Percentiles rank a stretch among this genome's conserved stretches.
These are phyloP conservation scores for Scomber scombrus DNA, from an alignment of 2,113 vertebrate genomes.

Conservation along the genomic window DNA sequence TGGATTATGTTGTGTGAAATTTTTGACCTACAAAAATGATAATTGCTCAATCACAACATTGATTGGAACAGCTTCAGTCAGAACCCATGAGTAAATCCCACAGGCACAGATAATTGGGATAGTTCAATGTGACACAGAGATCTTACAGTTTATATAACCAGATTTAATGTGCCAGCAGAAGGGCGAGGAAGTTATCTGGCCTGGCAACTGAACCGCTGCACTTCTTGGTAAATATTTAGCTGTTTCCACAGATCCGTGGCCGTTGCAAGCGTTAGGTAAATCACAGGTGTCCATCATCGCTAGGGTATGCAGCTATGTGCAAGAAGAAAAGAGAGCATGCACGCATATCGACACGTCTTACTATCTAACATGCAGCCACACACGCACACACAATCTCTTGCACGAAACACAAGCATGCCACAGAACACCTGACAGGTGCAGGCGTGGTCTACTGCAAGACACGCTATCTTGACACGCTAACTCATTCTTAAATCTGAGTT, in stretches of 20 bases:
- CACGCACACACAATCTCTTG: slow-evolving; percentile 56
- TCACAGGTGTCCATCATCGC: slow-evolving; percentile 73
- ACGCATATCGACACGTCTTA: slow-evolving; percentile 38
- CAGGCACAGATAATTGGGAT: not conserved
- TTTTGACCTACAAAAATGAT: not conserved
- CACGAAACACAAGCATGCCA: slow-evolving; percentile 82
- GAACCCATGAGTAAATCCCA: slow-evolving; percentile 15
- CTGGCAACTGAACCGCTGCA: not conserved
- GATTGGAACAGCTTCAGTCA: slow-evolving; percentile 19
- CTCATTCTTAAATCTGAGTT: slow-evolving; percentile 87
- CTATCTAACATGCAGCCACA: slow-evolving; percentile 41
- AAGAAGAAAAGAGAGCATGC: slow-evolving; percentile 40
- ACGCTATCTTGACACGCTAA: slow-evolving; percentile 88
- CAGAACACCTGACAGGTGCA: slow-evolving; percentile 86
- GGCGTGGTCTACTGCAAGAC: slow-evolving; percentile 85
- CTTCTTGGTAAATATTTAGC: slow-evolving; percentile 67
- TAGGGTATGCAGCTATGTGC: slow-evolving; percentile 75
- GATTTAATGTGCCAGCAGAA: slow-evolving; percentile 39
- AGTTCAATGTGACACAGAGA: slow-evolving; percentile 23
- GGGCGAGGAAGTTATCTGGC: slow-evolving; percentile 1
- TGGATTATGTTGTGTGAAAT: not conserved
- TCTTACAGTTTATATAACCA: slow-evolving; percentile 55
- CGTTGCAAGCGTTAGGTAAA: slow-evolving; percentile 52
- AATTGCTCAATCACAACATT: slow-evolving; percentile 5
- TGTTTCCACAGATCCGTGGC: slow-evolving; percentile 67